phyloP scores from a whole-genome alignment of 2,888 invertebrate genomes.

The Zaprionus lineosus region DNA sequence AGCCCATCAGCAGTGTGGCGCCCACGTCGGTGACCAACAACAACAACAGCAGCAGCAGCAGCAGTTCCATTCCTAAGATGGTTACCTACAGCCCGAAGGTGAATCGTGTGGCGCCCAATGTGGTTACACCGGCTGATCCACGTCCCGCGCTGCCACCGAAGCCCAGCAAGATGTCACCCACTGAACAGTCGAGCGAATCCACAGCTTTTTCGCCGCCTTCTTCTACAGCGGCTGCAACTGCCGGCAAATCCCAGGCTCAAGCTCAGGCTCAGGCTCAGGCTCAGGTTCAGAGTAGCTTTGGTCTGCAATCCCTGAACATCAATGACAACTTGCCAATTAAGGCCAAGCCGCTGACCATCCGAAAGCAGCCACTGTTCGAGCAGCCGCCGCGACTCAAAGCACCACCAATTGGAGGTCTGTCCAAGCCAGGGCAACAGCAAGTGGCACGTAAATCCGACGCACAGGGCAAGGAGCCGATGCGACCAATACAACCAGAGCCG shows the following conservation, averaged over 20 bases:
- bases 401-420: conserved; percentile 83
- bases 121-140: conserved; percentile 59
- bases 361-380: conserved; percentile 91
- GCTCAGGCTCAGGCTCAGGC: conserved; percentile 5
- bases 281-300: conserved; percentile 44
- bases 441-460: conserved; percentile 36
- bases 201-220: conserved; percentile 50
- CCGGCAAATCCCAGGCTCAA: conserved; percentile 8
- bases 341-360: conserved; percentile 91
- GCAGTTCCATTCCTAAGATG: conserved; percentile 80
- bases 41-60: conserved; percentile 1
- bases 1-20: conserved; percentile 93
- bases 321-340: conserved; percentile 86
- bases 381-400: conserved; percentile 91
- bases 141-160: conserved; percentile 93
- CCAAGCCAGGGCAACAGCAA: conserved; percentile 26
- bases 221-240: conserved; percentile 3
- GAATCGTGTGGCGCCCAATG: conserved; percentile 83
- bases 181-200: conserved; percentile 72
- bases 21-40: conserved; percentile 86
- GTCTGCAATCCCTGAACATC: conserved; percentile 79
- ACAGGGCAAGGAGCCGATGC: conserved; percentile 20
- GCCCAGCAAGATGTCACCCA: conserved; percentile 85
- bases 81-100: conserved; percentile 83
- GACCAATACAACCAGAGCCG: conserved; percentile 19